Evolutionary conservation across 2,113 vertebrate species (phyloP), one percentile per base, ranked within the genome.

Genomic region (Scopus umbretta): DNA sequence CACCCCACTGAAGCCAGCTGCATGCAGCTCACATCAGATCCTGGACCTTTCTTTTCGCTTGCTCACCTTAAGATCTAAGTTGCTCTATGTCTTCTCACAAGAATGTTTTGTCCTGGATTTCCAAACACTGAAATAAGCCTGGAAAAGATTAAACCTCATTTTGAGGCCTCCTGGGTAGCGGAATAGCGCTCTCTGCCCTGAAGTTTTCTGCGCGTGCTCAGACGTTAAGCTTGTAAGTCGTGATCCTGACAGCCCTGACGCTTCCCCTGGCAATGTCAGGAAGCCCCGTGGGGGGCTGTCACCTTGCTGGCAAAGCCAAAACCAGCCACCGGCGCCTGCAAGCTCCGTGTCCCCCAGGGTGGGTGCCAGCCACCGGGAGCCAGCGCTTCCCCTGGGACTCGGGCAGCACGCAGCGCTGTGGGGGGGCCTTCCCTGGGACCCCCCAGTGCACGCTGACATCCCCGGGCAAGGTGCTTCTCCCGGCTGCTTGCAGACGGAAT

Each of bases 391-490:
- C 32, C 32, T 5, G 3, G 56, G 29, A 22, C 61, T 26, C 5
- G 0, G 82, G 17, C 49, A 74, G 40, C 40, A 14, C 42, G 45
- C 23, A 3, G 47, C 1, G 2, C 59, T 13, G 36, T 0, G 4
- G 22, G 62, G 43, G 12, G 22, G 25, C 34, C 27, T 42, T 20
- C 13, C 16, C 62, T 2, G 1, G 29, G 53, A 27, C 29, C 43
- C 63, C 63, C 22, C 18, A 4, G 34, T 2, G 3, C n/a, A 8
- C 2, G 2, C 29, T 11, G n/a, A n/a, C 7, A 0, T 42, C 45
- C 80, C 45, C 0, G 5, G 25, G 50, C 4, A 3, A 82, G 11
- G 11, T 42, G 66, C 21, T 21, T 47, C 63, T 26, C 32, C 14
- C 3, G 5, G 32, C 20, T 29, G 26, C 34, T 52, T 14, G 36